Conservation (phyloP, 2,888 invertebrate genomes). For the Ophion ellenae region DNA sequence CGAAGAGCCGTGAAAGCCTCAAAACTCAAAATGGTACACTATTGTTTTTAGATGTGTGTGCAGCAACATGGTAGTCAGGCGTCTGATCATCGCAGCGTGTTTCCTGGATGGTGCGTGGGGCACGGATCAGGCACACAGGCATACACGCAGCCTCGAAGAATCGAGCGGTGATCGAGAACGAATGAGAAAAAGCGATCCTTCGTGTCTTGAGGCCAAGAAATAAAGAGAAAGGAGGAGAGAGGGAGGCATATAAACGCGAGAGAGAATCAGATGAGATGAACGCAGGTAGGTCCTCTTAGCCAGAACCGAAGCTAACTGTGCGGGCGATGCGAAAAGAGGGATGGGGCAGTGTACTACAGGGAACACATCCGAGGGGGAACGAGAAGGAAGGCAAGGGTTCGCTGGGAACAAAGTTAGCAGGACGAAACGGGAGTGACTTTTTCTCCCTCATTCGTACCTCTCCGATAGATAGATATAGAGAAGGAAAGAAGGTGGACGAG, state of each 20-base stretch:
- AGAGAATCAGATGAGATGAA: constrained; percentile 66
- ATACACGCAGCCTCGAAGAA: constrained; percentile 51
- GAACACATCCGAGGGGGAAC: constrained; percentile 40
- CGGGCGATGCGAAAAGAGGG: constrained; percentile 50
- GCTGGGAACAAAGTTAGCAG: constrained; percentile 74
- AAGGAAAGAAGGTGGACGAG: constrained; percentile 54
- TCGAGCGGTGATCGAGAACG: constrained; percentile 32
- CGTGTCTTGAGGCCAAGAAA: constrained; percentile 37
- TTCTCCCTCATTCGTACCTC: constrained; percentile 37
- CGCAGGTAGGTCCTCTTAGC: constrained; percentile 57
- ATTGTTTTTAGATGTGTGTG: constrained; percentile 1
- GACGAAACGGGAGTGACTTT: constrained; percentile 60
- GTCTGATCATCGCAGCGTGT: constrained; percentile 41
- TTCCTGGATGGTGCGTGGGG: constrained; percentile 51
- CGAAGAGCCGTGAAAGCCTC: too few relatives aligned
- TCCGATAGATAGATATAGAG: constrained; percentile 35
- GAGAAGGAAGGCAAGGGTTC: constrained; percentile 72
- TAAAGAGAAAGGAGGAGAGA: constrained; percentile 16
- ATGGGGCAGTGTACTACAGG: constrained; percentile 30
- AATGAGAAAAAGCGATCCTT: constrained; percentile 42
- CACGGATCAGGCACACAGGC: constrained; percentile 51
- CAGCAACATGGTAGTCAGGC: constrained; percentile 18
- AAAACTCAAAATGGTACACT: background rate
- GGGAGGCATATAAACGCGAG: constrained; percentile 39
- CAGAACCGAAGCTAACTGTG: constrained; percentile 61